Evolutionary conservation across 2,888 invertebrate genomes (phyloP).

Genomic region (Acanthopleura granulata): DNA sequence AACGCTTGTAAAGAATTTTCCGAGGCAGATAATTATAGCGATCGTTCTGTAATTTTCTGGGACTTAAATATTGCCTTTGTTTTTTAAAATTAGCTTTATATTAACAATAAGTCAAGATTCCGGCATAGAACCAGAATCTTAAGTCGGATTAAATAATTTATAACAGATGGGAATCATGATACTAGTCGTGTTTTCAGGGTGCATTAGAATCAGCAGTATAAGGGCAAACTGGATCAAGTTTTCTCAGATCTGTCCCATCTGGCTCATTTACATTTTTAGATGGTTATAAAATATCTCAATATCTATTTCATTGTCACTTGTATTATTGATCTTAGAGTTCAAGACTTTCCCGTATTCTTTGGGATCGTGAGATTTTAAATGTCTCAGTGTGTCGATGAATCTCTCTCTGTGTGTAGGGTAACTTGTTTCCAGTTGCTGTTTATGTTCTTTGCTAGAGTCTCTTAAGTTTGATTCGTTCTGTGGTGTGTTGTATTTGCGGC

Average conservation of each 20-base stretch:
- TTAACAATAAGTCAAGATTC: background rate
- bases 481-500: too few relatives aligned
- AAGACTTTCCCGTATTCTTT: too few relatives aligned
- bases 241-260: background rate
- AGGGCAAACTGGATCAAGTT: background rate
- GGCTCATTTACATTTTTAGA: background rate
- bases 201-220: background rate
- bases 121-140: background rate
- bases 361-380: too few relatives aligned
- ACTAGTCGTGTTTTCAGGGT: background rate
- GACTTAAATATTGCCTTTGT: background rate
- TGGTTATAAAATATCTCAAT: background rate
- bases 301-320: background rate
- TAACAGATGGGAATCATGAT: background rate
- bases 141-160: background rate
- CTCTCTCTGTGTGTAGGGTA: too few relatives aligned
- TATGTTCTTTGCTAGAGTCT: too few relatives aligned
- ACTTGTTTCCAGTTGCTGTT: too few relatives aligned
- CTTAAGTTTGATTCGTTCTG: too few relatives aligned
- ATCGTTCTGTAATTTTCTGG: slow-evolving; percentile 9
- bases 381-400: too few relatives aligned
- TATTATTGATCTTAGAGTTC: background rate
- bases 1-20: background rate
- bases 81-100: slow-evolving; percentile 1
- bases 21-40: background rate